A percentile compares a stretch with the other conserved stretches of the same genome.
phyloP scores from a whole-genome alignment of 2,797 vertebrate genomes.

The Nasua narica region DNA sequence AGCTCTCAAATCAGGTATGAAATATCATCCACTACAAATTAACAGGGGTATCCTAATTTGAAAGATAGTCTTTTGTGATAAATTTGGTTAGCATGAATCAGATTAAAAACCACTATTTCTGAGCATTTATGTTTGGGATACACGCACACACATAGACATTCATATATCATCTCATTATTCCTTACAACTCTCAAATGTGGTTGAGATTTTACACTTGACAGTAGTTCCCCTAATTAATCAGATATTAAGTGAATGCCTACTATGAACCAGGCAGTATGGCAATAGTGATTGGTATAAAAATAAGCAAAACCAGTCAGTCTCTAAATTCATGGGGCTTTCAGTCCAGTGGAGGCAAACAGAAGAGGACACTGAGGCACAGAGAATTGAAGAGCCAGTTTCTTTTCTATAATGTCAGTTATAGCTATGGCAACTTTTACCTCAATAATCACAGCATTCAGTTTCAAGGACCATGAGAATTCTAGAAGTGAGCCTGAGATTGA shows the following conservation, averaged over 20 bases:
- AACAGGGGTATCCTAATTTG: background rate
- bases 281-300: background rate
- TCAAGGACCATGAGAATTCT: constrained; percentile 1
- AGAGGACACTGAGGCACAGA: background rate
- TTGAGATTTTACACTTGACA: background rate
- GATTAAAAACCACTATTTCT: background rate
- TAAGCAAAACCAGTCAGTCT: background rate
- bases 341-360: background rate
- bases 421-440: background rate
- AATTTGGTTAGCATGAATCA: background rate
- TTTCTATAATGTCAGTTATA: background rate
- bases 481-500: background rate
- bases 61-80: background rate
- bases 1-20: background rate
- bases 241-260: background rate
- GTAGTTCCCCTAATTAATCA: background rate
- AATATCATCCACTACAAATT: background rate
- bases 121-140: background rate
- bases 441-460: constrained; percentile 12
- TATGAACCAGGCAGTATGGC: background rate
- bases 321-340: background rate
- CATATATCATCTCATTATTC: background rate
- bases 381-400: background rate
- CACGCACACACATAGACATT: background rate
- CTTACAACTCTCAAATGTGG: background rate